These are phyloP conservation scores for Diorhabda elongata DNA, from an alignment of 1,140 invertebrate species.

Conservation along the genomic window DNA sequence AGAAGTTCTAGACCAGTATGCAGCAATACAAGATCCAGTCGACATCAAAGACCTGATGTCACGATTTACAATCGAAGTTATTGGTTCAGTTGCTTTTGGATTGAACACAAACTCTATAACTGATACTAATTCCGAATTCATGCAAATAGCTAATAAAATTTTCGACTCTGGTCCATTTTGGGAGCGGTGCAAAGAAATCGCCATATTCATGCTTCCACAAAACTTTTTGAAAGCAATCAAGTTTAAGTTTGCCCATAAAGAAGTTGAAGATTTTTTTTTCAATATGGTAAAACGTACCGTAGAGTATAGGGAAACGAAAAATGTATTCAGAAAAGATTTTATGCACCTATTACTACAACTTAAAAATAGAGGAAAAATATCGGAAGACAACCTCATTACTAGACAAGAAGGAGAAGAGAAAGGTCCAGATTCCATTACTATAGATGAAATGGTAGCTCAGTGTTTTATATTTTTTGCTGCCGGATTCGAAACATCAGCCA, in stretches of 20 bases:
- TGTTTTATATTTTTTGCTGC: constrained; percentile 51
- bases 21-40: constrained; percentile 34
- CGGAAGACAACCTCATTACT: not conserved
- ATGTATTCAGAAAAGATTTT: constrained; percentile 50
- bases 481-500: constrained; percentile 52
- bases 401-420: no score
- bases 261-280: constrained; percentile 46
- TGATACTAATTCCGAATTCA: constrained; percentile 47
- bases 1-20: constrained; percentile 42
- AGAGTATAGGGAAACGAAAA: constrained; percentile 47
- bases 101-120: constrained; percentile 52
- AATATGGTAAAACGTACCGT: constrained; percentile 47
- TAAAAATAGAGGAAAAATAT: not conserved
- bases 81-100: constrained; percentile 57
- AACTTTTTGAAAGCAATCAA: no score
- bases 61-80: constrained; percentile 37
- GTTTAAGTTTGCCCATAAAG: not conserved
- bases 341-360: constrained; percentile 49
- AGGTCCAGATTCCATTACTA: constrained; percentile 6
- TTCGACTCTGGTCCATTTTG: not conserved
- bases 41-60: constrained; percentile 52
- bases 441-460: constrained; percentile 43
- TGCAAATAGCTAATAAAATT: constrained; percentile 26
- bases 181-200: no score
- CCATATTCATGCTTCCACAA: no score